phyloP scores from a whole-genome alignment of 2,888 invertebrate genomes.

The Lamellibrachia satsuma region DNA sequence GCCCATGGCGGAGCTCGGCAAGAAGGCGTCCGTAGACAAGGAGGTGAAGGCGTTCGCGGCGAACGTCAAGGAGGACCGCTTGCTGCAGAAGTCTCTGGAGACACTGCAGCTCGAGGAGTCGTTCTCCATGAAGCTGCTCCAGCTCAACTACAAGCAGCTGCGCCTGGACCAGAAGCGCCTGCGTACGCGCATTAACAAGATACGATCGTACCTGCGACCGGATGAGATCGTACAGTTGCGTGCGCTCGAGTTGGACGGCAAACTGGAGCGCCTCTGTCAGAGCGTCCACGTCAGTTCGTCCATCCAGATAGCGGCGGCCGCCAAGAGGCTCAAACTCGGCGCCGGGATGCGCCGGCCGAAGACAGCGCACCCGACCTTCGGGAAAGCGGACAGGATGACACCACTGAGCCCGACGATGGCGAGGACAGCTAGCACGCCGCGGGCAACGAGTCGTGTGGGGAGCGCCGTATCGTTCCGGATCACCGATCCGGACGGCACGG shows the following conservation, averaged over 20 bases:
- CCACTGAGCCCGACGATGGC: not conserved
- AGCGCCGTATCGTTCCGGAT: not conserved
- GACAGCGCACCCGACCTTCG: not conserved
- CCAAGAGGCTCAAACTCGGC: conserved; percentile 22
- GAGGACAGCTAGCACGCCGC: not conserved
- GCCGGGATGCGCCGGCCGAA: not conserved
- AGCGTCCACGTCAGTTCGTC: conserved; percentile 23
- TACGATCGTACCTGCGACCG: conserved; percentile 51
- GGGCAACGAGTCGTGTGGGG: not conserved
- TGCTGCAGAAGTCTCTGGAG: conserved; percentile 54
- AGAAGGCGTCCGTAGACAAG: conserved; percentile 24
- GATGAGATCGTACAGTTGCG: conserved; percentile 52
- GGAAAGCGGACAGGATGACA: not conserved
- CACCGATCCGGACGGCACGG: not conserved
- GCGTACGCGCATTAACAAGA: conserved; percentile 53
- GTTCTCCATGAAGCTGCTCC: conserved; percentile 54
- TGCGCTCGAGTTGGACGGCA: conserved; percentile 49
- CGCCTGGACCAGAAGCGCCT: conserved; percentile 46
- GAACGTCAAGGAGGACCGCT: conserved; percentile 56
- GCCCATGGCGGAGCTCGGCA: not conserved
- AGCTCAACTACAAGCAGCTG: conserved; percentile 53
- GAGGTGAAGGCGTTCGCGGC: conserved; percentile 52
- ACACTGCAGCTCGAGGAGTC: conserved; percentile 51
- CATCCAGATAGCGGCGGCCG: conserved; percentile 19
- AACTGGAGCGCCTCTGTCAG: not conserved